Conservation (phyloP, 35 echinoderm and acorn worm genomes). For the Ptychodera flava region DNA sequence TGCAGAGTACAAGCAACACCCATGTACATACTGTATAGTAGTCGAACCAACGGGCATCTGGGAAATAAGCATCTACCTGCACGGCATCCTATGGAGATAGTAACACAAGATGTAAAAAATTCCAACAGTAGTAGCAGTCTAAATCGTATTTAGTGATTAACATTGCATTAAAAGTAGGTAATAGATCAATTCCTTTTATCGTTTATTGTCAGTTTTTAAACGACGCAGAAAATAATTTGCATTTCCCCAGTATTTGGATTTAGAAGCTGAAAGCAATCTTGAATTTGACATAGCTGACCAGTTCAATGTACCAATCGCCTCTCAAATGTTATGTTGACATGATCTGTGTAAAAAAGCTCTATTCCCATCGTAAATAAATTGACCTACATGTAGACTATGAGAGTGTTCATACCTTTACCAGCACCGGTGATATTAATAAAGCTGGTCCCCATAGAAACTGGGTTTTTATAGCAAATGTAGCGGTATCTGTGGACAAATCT, state of each 20-base stretch:
- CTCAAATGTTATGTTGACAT: no score
- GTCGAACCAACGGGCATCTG: conserved; percentile 60
- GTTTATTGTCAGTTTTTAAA: not conserved
- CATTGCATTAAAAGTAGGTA: not conserved
- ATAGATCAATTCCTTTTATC: not conserved
- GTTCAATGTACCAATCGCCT: no score
- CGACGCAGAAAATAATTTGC: not conserved
- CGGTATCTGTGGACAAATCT: conserved; percentile 39
- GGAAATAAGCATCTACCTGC: conserved; percentile 33
- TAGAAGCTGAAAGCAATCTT: not conserved
- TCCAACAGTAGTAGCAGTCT: no score
- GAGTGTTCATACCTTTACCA: conserved; percentile 66
- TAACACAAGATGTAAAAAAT: no score
- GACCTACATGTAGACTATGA: no score
- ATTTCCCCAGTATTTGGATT: not conserved
- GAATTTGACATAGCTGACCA: no score
- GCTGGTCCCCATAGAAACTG: conserved; percentile 66
- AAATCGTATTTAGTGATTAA: not conserved
- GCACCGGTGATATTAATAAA: conserved; percentile 54
- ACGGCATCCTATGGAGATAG: conserved; percentile 4
- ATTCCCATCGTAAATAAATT: no score
- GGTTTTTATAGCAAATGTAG: conserved; percentile 29
- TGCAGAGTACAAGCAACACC: no score
- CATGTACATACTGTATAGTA: conserved; percentile 56
- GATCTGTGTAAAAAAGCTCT: no score